phyloP scores from a whole-genome alignment of 2,113 vertebrate species.

The Cheirogaleus medius region DNA sequence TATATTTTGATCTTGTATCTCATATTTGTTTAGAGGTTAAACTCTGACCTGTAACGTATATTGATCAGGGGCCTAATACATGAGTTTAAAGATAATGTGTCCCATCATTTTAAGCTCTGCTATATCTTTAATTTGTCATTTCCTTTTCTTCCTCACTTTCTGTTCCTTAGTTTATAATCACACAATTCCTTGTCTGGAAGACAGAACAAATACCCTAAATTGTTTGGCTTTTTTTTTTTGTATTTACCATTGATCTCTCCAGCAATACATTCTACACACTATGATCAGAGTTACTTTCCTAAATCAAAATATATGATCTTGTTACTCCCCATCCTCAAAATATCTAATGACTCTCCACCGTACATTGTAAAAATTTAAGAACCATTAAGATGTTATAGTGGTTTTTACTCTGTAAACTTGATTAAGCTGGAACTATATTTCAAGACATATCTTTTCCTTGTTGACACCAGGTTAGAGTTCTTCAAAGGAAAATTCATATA shows the following conservation, averaged over 20 bases:
- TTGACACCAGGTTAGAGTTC: background rate
- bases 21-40: background rate
- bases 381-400: background rate
- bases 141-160: background rate
- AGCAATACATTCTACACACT: background rate
- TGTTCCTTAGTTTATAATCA: background rate
- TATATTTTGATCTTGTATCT: background rate
- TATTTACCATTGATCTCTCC: background rate
- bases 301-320: background rate
- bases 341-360: background rate
- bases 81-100: background rate
- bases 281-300: background rate
- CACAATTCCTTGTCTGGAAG: background rate
- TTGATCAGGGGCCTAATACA: background rate
- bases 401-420: background rate
- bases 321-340: background rate
- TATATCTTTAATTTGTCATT: background rate
- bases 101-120: background rate
- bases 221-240: background rate
- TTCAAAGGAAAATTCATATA: background rate
- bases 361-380: background rate
- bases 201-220: background rate
- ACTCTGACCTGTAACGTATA: background rate
- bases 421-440: background rate
- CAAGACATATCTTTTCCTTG: background rate